phyloP scores from a whole-genome alignment of 30 jellyfish, hydroid and myxozoan genomes.

The Turritopsis rubra region DNA sequence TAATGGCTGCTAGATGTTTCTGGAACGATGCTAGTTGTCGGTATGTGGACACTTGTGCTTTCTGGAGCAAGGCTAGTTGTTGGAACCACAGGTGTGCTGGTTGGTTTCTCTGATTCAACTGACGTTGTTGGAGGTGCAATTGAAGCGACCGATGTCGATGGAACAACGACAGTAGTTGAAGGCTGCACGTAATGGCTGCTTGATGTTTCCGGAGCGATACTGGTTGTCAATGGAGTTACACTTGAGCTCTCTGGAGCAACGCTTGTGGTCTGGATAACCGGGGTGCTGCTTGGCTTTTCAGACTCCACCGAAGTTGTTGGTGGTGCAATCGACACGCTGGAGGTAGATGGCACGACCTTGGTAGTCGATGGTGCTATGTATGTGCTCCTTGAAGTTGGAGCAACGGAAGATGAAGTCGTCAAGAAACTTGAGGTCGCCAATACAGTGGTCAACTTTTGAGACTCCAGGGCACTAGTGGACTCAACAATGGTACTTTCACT shows the following conservation, averaged over 20 bases:
- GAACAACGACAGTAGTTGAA: too few species aligned
- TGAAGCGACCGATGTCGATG: neutral
- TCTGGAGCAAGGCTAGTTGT: neutral
- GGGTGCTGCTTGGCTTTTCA: too few species aligned
- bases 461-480: neutral
- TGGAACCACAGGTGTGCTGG: neutral
- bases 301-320: too few species aligned
- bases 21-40: slow-evolving; percentile 6
- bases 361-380: neutral
- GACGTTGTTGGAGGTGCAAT: neutral
- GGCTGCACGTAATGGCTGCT: too few species aligned
- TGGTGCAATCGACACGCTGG: too few species aligned
- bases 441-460: neutral
- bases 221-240: too few species aligned
- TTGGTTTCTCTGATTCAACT: neutral
- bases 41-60: slow-evolving; percentile 11
- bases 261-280: too few species aligned
- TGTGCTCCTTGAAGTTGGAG: neutral
- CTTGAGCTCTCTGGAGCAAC: too few species aligned
- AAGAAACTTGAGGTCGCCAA: neutral
- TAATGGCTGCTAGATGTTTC: slow-evolving; percentile 17
- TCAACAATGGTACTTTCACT: neutral
- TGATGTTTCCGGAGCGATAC: too few species aligned
- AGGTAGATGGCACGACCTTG: neutral
- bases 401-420: neutral